Evolutionary conservation across 1,140 invertebrate genomes (phyloP), one percentile per base, ranked within the genome.

Genomic region (Dreissena polymorpha): DNA sequence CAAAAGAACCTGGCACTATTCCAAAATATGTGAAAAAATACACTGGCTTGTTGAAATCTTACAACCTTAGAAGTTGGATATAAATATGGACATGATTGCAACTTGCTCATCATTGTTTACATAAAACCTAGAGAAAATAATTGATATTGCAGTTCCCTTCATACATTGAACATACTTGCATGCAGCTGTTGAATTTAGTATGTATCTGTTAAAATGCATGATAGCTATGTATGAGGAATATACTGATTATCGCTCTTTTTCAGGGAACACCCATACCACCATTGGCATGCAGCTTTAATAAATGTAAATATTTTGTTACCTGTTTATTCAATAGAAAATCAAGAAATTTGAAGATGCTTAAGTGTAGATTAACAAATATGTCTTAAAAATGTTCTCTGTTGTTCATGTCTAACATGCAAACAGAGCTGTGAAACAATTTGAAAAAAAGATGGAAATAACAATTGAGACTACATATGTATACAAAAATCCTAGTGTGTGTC

Each of bases 261-360:
- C 86, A 89, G 75, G 86, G 91, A 90, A 77, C 83, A 18, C 63
- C 51, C 55, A 83, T 91, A 49, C 90, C 91, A 13, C 91, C 91
- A 25, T 82, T 92, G 73, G 86, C 88, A 14, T 90, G 89, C 83
- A 86, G 85, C 64, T 91, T 91, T 79, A 87, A 86, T 27, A 88
- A 81, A 89, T 85, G 89, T 91, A 87, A 86, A 75, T 81, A 79
- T 50, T 57, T 49, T 51, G 21, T 50, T 72, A n/a, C 7, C 21
- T 55, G 10, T n/a, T n/a, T 80, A 23, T 69, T 10, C 13, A 55
- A 25, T 64, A 39, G 21, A 51, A 49, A n/a, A 12, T 74, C 2
- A 7, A 53, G 51, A 68, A 21, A 21, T 5, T 25, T 16, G 16
- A 23, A 25, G 14, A 16, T 21, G 6, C 10, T 25, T 10, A 5